Evolutionary conservation across 2,113 vertebrate genomes (phyloP), one percentile per base, ranked within the genome.

Genomic region (Cyprinodon brontotheroides): DNA sequence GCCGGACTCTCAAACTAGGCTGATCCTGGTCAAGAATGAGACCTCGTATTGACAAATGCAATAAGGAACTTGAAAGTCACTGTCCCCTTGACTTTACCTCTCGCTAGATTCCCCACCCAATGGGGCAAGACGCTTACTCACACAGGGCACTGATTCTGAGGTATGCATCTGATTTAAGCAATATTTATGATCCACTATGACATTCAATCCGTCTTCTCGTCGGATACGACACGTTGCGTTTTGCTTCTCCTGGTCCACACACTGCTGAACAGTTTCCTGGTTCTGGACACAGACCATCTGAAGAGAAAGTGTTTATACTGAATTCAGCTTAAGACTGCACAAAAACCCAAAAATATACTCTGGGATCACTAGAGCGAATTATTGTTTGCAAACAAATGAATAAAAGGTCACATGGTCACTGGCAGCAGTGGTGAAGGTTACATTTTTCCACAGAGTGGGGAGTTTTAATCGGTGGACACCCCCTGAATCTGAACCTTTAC

Each of bases 61-160:
- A 22, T 50, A 37, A 20, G 8, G 45, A 4, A 45, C 47, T 10
- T 3, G 43, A 7, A 80, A 4, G 1, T 68, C 36, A 4, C 0
- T 14, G 1, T 15, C 17, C 48, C 1, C 29, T 61, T 5, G 5
- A 39, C 70, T 65, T 70, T 79, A 91, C 90, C 94, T 96, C 88
- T 81, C 92, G 90, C 20, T 66, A n/a, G 81, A 93, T 61, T 95
- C n/a, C 92, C 96, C 95, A 94, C 62, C 93, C 94, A 1, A 94
- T 79, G 11, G 96, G 95, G 71, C 97, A n/a, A 98, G 0, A 95
- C 75, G 0, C 79, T 92, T 29, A 95, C 86, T n/a, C 4, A 94
- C 80, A 71, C 97, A 97, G 0, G 92, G 89, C 50, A 94, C 78
- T 0, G 48, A n/a, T 1, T 89, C 78, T 3, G 74, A 38, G 0